A percentile compares a stretch with the other conserved stretches of the same genome.
Conservation (phyloP, 2,113 vertebrate genomes). For the Crotalus tigris region DNA sequence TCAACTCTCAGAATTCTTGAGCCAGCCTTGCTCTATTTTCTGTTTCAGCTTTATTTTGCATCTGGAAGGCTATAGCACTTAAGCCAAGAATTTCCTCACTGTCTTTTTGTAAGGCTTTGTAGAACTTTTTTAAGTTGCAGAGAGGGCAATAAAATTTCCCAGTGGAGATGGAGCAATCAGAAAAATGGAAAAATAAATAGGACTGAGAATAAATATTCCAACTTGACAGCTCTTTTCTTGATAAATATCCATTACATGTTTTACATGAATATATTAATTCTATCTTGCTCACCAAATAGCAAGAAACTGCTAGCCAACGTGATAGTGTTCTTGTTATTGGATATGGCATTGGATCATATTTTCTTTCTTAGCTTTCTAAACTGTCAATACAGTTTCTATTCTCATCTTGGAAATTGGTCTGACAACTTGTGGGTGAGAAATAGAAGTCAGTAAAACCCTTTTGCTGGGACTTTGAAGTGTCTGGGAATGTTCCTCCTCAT, state of each 20-base stretch:
- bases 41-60: background rate
- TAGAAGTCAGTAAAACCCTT: background rate
- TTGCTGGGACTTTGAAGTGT: conserved; percentile 5
- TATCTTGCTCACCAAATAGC: background rate
- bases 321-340: conserved; percentile 8
- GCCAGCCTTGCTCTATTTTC: background rate
- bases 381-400: background rate
- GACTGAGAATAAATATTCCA: background rate
- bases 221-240: background rate
- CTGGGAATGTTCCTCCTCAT: background rate
- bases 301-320: background rate
- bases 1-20: too few species aligned
- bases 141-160: background rate
- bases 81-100: background rate
- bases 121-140: background rate
- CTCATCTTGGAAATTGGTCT: background rate
- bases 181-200: background rate
- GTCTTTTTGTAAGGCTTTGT: background rate
- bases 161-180: background rate
- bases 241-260: background rate
- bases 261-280: background rate
- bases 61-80: background rate
- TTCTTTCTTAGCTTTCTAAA: conserved; percentile 7
- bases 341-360: background rate
- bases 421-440: background rate